Percentiles rank a stretch among this genome's conserved stretches.
phyloP scores from a whole-genome alignment of 2,888 invertebrate species.

The Ramazzottius varieornatus region DNA sequence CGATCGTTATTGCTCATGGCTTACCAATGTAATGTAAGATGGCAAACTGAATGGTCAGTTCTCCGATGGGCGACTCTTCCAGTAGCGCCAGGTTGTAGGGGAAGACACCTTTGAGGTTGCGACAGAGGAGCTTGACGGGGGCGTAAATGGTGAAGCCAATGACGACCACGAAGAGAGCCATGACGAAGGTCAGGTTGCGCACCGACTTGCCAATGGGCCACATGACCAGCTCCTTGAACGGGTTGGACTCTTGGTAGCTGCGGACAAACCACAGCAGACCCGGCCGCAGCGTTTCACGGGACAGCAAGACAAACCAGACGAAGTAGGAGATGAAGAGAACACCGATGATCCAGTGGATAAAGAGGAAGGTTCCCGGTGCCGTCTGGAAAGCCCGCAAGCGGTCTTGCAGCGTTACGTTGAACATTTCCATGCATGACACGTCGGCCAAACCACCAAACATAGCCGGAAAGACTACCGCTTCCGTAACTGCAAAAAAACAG shows the following conservation, averaged over 20 bases:
- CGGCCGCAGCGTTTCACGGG: slow-evolving; percentile 76
- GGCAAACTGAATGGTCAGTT: slow-evolving; percentile 4
- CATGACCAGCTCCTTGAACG: slow-evolving; percentile 1
- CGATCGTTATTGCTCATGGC: neutral
- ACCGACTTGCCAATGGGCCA: neutral
- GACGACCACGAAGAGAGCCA: neutral
- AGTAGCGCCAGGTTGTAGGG: neutral
- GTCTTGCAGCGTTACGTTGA: slow-evolving; percentile 13
- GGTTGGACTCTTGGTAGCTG: neutral
- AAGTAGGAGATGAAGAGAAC: slow-evolving; percentile 98
- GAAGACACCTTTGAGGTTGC: neutral
- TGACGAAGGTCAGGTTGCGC: neutral
- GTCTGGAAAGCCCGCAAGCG: slow-evolving; percentile 59
- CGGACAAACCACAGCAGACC: neutral
- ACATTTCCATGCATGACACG: neutral
- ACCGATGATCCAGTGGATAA: slow-evolving; percentile 93
- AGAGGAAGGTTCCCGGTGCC: slow-evolving; percentile 85
- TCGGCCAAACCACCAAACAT: neutral
- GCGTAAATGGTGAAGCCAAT: neutral
- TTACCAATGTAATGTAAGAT: neutral
- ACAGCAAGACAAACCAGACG: slow-evolving; percentile 70
- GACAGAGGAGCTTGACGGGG: neutral
- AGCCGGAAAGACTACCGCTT: slow-evolving; percentile 1
- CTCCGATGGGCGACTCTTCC: neutral
- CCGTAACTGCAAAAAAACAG: no score